Percentiles rank a stretch among this genome's conserved stretches.
Evolutionary conservation across 1,140 invertebrate species (phyloP).

Genomic region (Dysdera silvatica): DNA sequence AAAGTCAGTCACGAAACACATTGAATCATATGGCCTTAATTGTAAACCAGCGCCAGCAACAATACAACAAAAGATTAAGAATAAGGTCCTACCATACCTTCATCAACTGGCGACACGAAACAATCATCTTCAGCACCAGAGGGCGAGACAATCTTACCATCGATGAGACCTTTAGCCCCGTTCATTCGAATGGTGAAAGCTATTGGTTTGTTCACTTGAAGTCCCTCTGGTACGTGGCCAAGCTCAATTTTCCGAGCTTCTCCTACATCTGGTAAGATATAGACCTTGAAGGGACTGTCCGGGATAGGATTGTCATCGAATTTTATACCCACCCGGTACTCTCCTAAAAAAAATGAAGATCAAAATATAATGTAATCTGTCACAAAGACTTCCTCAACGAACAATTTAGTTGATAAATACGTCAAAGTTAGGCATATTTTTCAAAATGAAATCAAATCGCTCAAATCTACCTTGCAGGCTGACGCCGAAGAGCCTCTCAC

Average conservation of each 20-base stretch:
- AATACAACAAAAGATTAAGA: too few species aligned
- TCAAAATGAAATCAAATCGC: too few species aligned
- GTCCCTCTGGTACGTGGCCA: slow-evolving; percentile 74
- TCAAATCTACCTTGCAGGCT: too few species aligned
- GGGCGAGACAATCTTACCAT: slow-evolving; percentile 81
- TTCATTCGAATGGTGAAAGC: slow-evolving; percentile 92
- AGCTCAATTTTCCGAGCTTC: slow-evolving; percentile 86
- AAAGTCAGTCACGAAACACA: neutral
- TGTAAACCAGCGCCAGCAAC: neutral
- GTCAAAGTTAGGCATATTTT: too few species aligned
- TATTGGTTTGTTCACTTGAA: slow-evolving; percentile 81
- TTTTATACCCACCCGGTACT: slow-evolving; percentile 91
- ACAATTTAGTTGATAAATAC: too few species aligned
- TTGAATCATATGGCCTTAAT: neutral
- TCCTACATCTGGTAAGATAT: slow-evolving; percentile 84
- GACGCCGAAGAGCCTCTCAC: too few species aligned
- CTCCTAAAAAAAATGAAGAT: slow-evolving; percentile 54
- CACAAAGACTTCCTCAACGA: too few species aligned
- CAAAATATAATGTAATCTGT: too few species aligned
- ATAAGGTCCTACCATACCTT: too few species aligned
- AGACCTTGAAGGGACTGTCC: slow-evolving; percentile 86
- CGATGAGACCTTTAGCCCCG: slow-evolving; percentile 81
- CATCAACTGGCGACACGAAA: slow-evolving; percentile 87
- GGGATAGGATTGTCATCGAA: slow-evolving; percentile 98
- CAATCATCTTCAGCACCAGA: slow-evolving; percentile 90